Evolutionary conservation across 2,888 invertebrate genomes (phyloP), one percentile per base, ranked within the genome.

Genomic region (Ormyrus rosae): DNA sequence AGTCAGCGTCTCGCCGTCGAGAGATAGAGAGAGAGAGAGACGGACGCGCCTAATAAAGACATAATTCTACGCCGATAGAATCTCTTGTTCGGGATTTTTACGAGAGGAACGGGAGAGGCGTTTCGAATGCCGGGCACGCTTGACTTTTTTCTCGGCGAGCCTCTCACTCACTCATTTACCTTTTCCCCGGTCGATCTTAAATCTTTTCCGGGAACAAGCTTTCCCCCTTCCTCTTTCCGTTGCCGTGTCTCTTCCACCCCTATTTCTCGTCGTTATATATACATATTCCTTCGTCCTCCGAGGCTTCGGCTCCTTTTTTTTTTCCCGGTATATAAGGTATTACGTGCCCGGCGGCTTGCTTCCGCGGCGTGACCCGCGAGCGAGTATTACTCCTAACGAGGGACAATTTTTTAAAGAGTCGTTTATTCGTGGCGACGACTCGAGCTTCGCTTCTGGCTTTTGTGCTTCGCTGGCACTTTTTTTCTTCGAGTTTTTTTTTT

Each of bases 31-130:
- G 46, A 70, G 45, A 2, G 48, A 63, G 61, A 72, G 61, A 85
- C 85, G 87, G 34, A 86, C 85, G 84, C 85, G 83, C 82, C 88
- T 88, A 88, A 88, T 88, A 88, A 88, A 88, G 88, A 88, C 88
- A 88, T 88, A 87, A 88, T 88, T 88, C 86, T 87, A 86, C 81
- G 56, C 51, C 85, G 88, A 88, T 88, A 88, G 84, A 84, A 87
- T 88, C 75, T 78, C 58, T 78, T 82, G 84, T 69, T 61, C n/a
- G 13, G 11, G 9, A 65, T 67, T 67, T 74, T 74, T 74, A 71
- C 60, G 5, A 50, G 13, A 56, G 7, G 34, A 8, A 45, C 64
- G 46, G 34, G 34, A 34, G 34, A 34, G n/a, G 55, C 10, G 61
- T 68, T 67, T 72, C 72, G 56, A 68, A 78, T 72, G 72, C 72